Evolutionary conservation across 2,888 invertebrate species (phyloP), one percentile per base, ranked within the genome.

Genomic region (Drosophila leonis): DNA sequence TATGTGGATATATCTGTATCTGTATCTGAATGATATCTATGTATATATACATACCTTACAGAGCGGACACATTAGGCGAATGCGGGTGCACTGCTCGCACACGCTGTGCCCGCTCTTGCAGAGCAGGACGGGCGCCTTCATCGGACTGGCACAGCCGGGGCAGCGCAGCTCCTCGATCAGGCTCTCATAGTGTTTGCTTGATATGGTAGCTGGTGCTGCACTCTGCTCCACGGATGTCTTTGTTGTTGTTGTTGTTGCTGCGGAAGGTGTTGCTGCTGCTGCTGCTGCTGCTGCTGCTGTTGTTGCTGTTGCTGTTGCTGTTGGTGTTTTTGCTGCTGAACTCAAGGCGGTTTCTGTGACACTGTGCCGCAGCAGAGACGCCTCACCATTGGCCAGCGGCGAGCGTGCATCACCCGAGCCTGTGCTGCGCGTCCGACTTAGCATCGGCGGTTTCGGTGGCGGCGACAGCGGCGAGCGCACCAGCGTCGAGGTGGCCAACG

Each of bases 121-220:
- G 35, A 93, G 83, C 60, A 88, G 74, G 10, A 93, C 90, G 2
- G 93, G 93, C 10, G 92, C 84, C 65, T 90, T 91, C 92, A 93
- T 92, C 48, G 93, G 92, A 18, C 82, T 88, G 4, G 92, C 92
- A 67, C 93, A 93, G 42, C 93, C 93, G 4, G 93, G 93, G 82
- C 93, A 93, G 48, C 92, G 91, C 9, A 93, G 75, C 68, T 93
- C 93, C 66, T 92, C 92, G 33, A 93, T 89, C 18, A 93, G 67
- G 10, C 92, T 90, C 74, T 93, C 93, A 63, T 93, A 93, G 60
- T 92, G 92, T 29, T 75, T 75, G 4, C 70, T 72, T 7, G 85
- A 80, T 0, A 80, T 29, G n/a, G 68, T 51, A 1, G 69, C 57
- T 6, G 70, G 55, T 37, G 41, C 24, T 0, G 49, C 8, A 10